These are phyloP conservation scores for Micromesistius poutassou DNA, from an alignment of 2,797 vertebrate species.

Conservation along the genomic window DNA sequence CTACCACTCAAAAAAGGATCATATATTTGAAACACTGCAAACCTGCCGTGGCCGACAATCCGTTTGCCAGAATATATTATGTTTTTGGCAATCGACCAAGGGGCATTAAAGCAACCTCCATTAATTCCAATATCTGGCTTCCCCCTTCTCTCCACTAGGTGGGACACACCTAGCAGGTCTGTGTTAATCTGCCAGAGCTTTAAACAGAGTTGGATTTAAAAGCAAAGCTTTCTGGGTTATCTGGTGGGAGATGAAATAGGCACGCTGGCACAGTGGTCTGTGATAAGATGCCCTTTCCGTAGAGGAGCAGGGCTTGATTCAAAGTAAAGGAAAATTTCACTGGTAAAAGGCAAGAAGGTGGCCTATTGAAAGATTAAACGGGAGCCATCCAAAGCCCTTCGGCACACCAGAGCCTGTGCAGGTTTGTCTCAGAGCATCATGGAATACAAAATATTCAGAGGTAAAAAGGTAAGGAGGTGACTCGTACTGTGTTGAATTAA, in stretches of 20 bases:
- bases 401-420: not conserved
- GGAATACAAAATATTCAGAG: not conserved
- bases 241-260: not conserved
- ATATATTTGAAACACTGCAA: not conserved
- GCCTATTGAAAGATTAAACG: not conserved
- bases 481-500: not conserved
- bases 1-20: not conserved
- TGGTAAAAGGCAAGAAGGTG: not conserved
- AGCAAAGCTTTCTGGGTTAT: conserved; percentile 33
- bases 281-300: not conserved
- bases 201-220: conserved; percentile 33
- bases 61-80: conserved; percentile 1
- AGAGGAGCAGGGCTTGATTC: not conserved
- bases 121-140: conserved; percentile 19
- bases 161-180: conserved; percentile 21
- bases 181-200: conserved; percentile 30
- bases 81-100: conserved; percentile 6
- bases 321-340: not conserved
- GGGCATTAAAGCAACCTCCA: not conserved
- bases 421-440: not conserved
- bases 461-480: not conserved
- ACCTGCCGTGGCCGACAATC: not conserved
- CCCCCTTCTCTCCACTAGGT: conserved; percentile 10
- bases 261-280: conserved; percentile 15
- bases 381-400: not conserved